These are phyloP conservation scores for silkworm (Bombyx mori) DNA, from an alignment of 1,140 invertebrate species.

Conservation along the genomic window DNA sequence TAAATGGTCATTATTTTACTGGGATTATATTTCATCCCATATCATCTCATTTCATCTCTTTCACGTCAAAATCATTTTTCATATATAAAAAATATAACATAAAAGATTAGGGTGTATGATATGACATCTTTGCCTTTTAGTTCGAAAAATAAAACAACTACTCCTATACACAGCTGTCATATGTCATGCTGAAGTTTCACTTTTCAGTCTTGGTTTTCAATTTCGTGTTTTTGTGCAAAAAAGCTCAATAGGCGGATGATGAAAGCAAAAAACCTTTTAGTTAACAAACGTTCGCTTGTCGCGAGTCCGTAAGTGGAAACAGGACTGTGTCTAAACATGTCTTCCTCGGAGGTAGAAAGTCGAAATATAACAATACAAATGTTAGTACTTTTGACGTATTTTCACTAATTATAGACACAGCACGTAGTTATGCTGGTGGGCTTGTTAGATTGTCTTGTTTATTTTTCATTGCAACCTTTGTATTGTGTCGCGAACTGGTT, in stretches of 20 bases:
- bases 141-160: no score
- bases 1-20: no score
- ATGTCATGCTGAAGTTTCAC: slow-evolving; percentile 1
- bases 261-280: slow-evolving; percentile 50
- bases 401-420: slow-evolving; percentile 29
- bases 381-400: slow-evolving; percentile 43
- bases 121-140: no score
- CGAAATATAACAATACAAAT: slow-evolving; percentile 60
- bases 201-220: slow-evolving; percentile 18
- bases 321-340: slow-evolving; percentile 36
- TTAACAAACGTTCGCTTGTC: slow-evolving; percentile 37
- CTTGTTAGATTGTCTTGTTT: slow-evolving; percentile 25
- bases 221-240: slow-evolving; percentile 54
- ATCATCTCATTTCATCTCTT: no score
- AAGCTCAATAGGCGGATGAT: slow-evolving; percentile 54
- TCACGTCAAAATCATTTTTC: no score
- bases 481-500: slow-evolving; percentile 7
- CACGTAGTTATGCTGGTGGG: slow-evolving; percentile 14
- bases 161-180: background rate
- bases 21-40: no score
- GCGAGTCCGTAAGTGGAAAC: slow-evolving; percentile 31
- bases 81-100: no score
- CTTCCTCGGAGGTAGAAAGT: slow-evolving; percentile 56
- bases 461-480: slow-evolving; percentile 6
- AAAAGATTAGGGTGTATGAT: no score